Percentiles rank a stretch among this genome's conserved stretches.
These are phyloP conservation scores for Setophaga kirtlandii DNA, from an alignment of 2,113 vertebrate genomes.

Conservation along the genomic window DNA sequence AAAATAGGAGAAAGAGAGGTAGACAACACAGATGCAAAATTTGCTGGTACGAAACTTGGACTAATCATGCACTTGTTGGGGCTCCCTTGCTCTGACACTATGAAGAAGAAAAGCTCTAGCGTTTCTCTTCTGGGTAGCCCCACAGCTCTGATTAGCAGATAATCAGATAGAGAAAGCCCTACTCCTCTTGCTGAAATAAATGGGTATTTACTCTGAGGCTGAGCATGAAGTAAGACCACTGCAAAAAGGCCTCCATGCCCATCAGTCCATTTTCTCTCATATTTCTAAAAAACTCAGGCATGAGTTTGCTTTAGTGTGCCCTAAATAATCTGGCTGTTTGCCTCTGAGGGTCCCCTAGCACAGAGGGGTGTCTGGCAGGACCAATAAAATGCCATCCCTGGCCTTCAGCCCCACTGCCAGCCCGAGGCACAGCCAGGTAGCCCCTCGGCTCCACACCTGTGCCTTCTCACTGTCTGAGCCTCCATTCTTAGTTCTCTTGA, in stretches of 20 bases:
- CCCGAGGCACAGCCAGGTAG: neutral
- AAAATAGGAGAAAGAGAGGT: neutral
- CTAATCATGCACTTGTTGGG: neutral
- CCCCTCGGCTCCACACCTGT: fast-evolving
- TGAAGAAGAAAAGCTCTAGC: neutral
- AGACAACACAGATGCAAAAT: neutral
- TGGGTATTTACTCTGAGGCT: neutral
- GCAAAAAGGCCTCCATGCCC: neutral
- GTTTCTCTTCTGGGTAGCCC: neutral
- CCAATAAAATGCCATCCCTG: neutral
- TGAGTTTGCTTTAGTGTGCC: fast-evolving
- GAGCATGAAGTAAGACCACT: fast-evolving
- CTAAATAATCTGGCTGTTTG: neutral
- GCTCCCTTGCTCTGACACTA: neutral
- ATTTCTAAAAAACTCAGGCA: neutral
- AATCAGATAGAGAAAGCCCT: neutral
- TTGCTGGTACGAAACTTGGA: neutral
- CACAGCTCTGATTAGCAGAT: neutral
- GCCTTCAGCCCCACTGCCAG: fast-evolving
- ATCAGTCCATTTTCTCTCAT: neutral
- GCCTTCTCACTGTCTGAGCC: neutral
- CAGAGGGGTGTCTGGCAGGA: neutral
- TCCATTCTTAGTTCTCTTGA: neutral
- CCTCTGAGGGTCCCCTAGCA: fast-evolving
- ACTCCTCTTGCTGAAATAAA: neutral